These are phyloP conservation scores for Melolontha melolontha DNA, from an alignment of 2,888 invertebrate species.

Conservation along the genomic window DNA sequence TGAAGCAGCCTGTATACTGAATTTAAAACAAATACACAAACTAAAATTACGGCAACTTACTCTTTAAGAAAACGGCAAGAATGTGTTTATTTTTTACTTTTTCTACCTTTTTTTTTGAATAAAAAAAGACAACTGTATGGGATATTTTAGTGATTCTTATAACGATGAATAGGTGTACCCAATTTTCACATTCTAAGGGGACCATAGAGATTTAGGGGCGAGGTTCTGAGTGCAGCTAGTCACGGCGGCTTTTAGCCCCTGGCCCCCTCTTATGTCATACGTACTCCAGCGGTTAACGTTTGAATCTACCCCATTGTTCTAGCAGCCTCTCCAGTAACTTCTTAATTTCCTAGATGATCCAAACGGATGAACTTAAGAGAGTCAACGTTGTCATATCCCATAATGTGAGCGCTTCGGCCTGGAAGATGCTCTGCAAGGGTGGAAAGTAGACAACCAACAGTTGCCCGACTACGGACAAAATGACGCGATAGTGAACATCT, in stretches of 20 bases:
- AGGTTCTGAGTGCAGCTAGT: constrained; percentile 60
- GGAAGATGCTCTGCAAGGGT: constrained; percentile 95
- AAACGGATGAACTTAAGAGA: constrained; percentile 94
- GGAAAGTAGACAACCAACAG: constrained; percentile 96
- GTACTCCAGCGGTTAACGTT: constrained; percentile 72
- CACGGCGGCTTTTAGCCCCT: constrained; percentile 63
- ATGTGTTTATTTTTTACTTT: no score
- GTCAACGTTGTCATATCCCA: constrained; percentile 92
- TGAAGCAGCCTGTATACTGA: no score
- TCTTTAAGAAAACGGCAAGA: no score
- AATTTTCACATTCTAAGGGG: constrained; percentile 54
- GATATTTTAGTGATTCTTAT: neutral
- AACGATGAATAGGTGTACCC: constrained; percentile 6
- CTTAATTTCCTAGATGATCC: constrained; percentile 92
- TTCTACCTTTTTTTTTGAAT: no score
- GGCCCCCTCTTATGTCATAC: constrained; percentile 75
- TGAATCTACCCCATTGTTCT: constrained; percentile 69
- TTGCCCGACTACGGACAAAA: constrained; percentile 94
- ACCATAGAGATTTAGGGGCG: constrained; percentile 56
- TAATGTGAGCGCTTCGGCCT: constrained; percentile 93
- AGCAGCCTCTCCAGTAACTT: constrained; percentile 85
- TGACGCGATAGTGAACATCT: constrained; percentile 93
- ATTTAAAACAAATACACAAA: no score
- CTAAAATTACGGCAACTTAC: no score
- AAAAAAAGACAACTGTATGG: no score